phyloP scores from a whole-genome alignment of 1,140 invertebrate species.

The Atta texana region DNA sequence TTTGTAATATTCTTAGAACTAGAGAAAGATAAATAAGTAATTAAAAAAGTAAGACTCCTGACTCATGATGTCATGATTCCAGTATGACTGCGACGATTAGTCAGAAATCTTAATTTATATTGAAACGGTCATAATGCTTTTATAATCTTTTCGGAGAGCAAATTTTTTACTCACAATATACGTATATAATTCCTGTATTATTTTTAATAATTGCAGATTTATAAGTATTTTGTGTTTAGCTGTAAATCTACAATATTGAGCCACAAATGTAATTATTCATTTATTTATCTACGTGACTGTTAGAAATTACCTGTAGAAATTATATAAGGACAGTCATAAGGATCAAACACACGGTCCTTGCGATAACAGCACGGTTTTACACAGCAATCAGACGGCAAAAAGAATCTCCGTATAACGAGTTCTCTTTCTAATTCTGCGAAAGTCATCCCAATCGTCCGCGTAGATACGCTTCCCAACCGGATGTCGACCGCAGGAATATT shows the following conservation, averaged over 20 bases:
- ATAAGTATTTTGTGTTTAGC: neutral
- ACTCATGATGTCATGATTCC: too few relatives aligned
- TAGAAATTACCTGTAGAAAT: neutral
- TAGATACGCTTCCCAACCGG: neutral
- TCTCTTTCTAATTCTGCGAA: conserved; percentile 43
- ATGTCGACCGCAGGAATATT: conserved; percentile 65
- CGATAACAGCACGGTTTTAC: neutral
- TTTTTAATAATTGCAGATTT: neutral
- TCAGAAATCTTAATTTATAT: too few relatives aligned
- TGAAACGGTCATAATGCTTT: neutral
- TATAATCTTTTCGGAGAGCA: neutral
- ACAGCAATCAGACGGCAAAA: conserved; percentile 29
- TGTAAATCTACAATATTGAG: neutral
- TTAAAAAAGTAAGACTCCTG: too few relatives aligned
- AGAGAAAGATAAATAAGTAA: too few relatives aligned
- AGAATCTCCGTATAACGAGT: neutral
- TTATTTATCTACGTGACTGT: neutral
- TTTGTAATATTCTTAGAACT: too few relatives aligned
- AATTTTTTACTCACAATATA: neutral
- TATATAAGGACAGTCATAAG: neutral
- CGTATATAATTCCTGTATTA: neutral
- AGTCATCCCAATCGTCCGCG: neutral
- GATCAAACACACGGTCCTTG: conserved; percentile 20
- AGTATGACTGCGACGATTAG: too few relatives aligned
- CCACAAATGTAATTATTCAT: neutral